A percentile compares a stretch with the other conserved stretches of the same genome.
phyloP scores from a whole-genome alignment of 2,113 vertebrate species.

The Neopipo cinnamomea region DNA sequence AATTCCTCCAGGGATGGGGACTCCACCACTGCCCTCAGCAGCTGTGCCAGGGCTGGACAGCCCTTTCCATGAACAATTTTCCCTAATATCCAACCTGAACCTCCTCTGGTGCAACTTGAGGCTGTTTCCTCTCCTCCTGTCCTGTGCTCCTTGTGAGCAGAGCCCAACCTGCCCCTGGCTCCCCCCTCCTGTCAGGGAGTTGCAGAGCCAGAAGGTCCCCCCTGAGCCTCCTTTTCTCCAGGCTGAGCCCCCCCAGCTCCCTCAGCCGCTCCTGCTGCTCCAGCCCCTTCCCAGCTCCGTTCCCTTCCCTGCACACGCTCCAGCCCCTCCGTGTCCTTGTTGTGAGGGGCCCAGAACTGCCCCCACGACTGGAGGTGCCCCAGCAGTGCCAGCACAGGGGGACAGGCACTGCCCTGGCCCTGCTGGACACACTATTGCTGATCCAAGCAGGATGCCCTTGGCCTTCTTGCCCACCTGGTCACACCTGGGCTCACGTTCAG shows the following conservation, averaged over 20 bases:
- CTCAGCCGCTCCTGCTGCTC: background rate
- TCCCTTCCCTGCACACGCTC: fast-evolving
- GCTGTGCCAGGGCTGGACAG: background rate
- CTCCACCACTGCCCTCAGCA: background rate
- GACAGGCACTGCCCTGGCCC: background rate
- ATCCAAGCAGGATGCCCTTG: background rate
- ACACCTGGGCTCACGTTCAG: fast-evolving
- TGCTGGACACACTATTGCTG: background rate
- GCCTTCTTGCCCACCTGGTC: background rate
- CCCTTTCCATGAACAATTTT: fast-evolving
- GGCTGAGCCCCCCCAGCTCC: background rate
- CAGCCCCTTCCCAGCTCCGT: fast-evolving
- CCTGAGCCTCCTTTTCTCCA: background rate
- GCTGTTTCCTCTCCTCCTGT: fast-evolving
- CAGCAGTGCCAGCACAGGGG: background rate
- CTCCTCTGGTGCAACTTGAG: fast-evolving
- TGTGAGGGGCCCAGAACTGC: background rate
- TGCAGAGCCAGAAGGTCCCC: background rate
- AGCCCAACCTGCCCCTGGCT: background rate
- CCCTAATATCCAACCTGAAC: background rate
- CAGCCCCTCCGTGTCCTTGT: background rate
- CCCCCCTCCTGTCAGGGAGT: background rate
- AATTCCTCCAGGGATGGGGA: background rate
- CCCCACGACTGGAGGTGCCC: background rate
- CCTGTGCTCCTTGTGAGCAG: background rate